These are phyloP conservation scores for Alcedo atthis DNA, from an alignment of 2,797 vertebrate species.

Conservation along the genomic window DNA sequence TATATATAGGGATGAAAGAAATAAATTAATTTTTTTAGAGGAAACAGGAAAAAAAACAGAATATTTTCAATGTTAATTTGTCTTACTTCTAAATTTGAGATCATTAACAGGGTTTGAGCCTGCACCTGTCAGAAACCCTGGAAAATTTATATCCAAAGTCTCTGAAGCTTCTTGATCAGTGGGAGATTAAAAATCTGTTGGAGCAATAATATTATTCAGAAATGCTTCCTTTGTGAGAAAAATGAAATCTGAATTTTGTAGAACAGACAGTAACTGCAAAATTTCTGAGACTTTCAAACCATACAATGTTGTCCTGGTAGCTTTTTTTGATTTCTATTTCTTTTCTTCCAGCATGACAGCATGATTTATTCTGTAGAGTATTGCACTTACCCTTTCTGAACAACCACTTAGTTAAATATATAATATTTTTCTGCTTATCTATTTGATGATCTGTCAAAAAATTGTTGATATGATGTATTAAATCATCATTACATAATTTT, in stretches of 20 bases:
- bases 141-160: neutral
- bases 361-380: neutral
- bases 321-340: neutral
- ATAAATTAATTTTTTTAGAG: neutral
- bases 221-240: neutral
- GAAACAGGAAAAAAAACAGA: neutral
- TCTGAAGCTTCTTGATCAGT: neutral
- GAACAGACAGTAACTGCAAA: neutral
- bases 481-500: neutral
- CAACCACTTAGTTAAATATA: neutral
- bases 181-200: neutral
- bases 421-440: neutral
- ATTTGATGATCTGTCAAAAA: neutral
- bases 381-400: neutral
- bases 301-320: rapidly evolving
- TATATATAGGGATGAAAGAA: neutral
- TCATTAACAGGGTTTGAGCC: neutral
- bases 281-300: neutral
- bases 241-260: neutral
- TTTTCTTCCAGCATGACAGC: neutral
- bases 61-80: neutral
- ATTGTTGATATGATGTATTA: neutral
- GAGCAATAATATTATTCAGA: neutral
- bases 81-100: neutral
- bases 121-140: neutral